Evolutionary conservation across 2,113 vertebrate species (phyloP), one percentile per base, ranked within the genome.

Genomic region (Pollachius pollachius): DNA sequence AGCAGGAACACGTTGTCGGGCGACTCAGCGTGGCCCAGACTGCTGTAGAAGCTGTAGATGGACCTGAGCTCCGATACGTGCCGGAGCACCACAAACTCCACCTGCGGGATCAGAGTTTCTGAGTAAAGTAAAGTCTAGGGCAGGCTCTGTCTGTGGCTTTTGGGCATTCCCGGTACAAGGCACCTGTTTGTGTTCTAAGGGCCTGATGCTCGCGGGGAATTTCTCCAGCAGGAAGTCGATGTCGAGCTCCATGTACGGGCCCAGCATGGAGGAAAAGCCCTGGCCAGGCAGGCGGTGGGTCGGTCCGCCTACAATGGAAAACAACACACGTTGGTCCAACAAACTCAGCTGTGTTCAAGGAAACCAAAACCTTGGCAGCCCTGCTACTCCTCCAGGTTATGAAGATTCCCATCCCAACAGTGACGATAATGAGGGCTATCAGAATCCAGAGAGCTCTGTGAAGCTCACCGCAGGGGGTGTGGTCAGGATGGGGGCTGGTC

Each of bases 11-110:
- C 82, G 70, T 94, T 92, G 23, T 93, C 94, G 3, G 13, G 41
- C 8, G 41, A 34, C 30, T 34, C 30, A 5, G 77, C 69, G 0
- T 76, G 85, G 13, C 95, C 95, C 0, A 99, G 92, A 54, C 84
- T 75, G 77, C 96, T 95, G 87, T 99, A 99, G 79, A 95, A 94
- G 41, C 65, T 83, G 61, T 98, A 99, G 71, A 94, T 70, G 52
- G 87, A 84, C 76, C 92, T 92, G 70, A 99, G 81, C 56, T 92
- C 81, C 0, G 88, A 71, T 6, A 92, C 81, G 15, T 94, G 77
- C 64, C 86, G 92, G 71, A 96, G 57, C 64, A 97, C 64, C 5
- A 89, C 93, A 62, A 85, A 91, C 80, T 95, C 87, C 19, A 95
- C 86, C 97, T 99, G 87, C 25, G 65, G 62, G 62, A 3, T 34